phyloP scores from a whole-genome alignment of 2,888 invertebrate genomes.

The Silvanus unidentatus region DNA sequence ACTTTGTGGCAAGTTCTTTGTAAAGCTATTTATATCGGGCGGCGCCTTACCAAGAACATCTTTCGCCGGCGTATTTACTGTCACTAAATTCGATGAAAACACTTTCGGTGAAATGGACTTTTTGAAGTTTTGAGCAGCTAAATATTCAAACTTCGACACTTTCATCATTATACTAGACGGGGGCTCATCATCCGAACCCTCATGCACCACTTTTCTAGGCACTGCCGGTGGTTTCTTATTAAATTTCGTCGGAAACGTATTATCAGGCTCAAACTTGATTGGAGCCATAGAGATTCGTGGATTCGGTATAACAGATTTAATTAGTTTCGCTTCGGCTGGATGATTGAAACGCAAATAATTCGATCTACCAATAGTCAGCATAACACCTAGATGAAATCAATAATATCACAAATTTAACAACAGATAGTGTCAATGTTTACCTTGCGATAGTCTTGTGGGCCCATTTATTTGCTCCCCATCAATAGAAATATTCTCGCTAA shows the following conservation, averaged over 20 bases:
- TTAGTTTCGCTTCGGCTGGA: slow-evolving; percentile 81
- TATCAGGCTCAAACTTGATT: slow-evolving; percentile 57
- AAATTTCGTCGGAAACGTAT: slow-evolving; percentile 38
- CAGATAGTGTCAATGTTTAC: slow-evolving; percentile 44
- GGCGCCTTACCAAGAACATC: slow-evolving; percentile 62
- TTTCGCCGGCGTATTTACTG: slow-evolving; percentile 76
- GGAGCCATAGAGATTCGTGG: slow-evolving; percentile 74
- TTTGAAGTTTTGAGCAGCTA: slow-evolving; percentile 61
- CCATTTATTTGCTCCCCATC: slow-evolving; percentile 68
- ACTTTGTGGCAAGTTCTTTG: slow-evolving; percentile 53
- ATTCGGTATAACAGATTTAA: slow-evolving; percentile 77
- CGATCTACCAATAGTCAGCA: slow-evolving; percentile 85
- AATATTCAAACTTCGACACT: slow-evolving; percentile 74
- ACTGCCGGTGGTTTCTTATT: slow-evolving; percentile 61
- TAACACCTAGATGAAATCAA: slow-evolving; percentile 61
- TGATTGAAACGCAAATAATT: slow-evolving; percentile 91
- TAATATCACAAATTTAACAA: not conserved
- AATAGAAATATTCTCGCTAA: slow-evolving; percentile 51
- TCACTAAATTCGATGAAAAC: slow-evolving; percentile 70
- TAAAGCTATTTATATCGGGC: slow-evolving; percentile 57
- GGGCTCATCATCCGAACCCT: slow-evolving; percentile 49
- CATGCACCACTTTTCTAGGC: slow-evolving; percentile 52
- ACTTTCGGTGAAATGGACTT: slow-evolving; percentile 67
- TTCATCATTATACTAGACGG: slow-evolving; percentile 64
- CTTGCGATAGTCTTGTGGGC: slow-evolving; percentile 76